Conservation (phyloP, 2,797 vertebrate genomes). For the Oreonectes daqikongensis region DNA sequence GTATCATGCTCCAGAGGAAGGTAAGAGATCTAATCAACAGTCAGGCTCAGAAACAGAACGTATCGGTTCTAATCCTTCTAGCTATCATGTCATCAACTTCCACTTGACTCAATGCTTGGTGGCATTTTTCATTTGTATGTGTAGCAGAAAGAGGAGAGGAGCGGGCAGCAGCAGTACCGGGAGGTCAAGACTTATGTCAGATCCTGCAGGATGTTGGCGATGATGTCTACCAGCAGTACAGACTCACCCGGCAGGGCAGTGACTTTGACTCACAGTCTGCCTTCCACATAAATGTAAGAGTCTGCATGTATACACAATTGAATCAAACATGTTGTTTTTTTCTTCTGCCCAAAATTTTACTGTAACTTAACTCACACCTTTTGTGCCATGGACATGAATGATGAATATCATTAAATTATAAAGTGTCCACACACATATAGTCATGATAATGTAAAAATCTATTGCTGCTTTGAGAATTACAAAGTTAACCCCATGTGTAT, state of each 20-base stretch:
- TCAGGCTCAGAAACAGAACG: not conserved
- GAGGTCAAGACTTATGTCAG: constrained; percentile 89
- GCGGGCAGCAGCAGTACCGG: constrained; percentile 71
- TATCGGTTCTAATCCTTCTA: constrained; percentile 6
- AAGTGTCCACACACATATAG: not conserved
- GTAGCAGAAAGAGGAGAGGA: constrained; percentile 85
- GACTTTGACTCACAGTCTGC: constrained; percentile 92
- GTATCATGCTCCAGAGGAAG: constrained; percentile 93
- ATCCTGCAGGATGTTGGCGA: constrained; percentile 92
- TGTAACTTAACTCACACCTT: not conserved
- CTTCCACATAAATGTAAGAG: constrained; percentile 91
- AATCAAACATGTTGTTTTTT: not conserved
- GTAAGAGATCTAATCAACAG: constrained; percentile 71
- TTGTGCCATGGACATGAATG: not conserved
- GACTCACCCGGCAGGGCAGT: constrained; percentile 88
- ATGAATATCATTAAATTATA: not conserved
- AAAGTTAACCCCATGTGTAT: not conserved
- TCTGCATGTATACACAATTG: constrained; percentile 10
- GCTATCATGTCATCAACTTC: constrained; percentile 5
- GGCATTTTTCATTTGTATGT: constrained; percentile 1
- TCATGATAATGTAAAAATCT: not conserved
- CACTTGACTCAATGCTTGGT: not conserved
- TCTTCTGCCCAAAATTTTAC: not conserved
- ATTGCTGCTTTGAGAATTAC: not conserved
- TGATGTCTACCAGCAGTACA: constrained; percentile 92